Base-by-base conservation (phyloP, 2,113 vertebrate genomes). In the Oryzias celebensis region DNA sequence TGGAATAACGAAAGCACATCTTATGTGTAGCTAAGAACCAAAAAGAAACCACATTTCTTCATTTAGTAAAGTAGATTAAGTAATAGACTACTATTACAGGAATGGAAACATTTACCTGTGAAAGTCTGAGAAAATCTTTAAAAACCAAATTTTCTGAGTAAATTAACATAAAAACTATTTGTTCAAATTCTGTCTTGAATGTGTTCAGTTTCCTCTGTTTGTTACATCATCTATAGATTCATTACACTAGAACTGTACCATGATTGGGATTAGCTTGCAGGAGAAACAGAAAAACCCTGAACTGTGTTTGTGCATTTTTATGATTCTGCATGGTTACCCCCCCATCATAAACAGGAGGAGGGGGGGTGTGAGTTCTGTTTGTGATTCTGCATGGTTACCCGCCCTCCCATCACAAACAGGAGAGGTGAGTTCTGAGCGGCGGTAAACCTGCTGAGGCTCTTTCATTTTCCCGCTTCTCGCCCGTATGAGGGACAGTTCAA, bases 401-500 rank as follows among this genome's bases (percentile, higher is more conserved):
- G 63, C 70, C 73, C 56, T 63, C 62, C 82, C 82, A 83, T 87
- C 85, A 82, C 66, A 80, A 71, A 78, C 66, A 59, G 46, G 68
- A 80, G 53, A 69, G 65, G 72, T 87, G 84, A 86, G 82, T 87
- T 85, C 80, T 90, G 87, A 89, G 88, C 83, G 84, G 80, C 84
- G 85, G 85, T 85, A 87, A 88, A 89, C 84, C 88, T 83, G 82
- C 88, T 75, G 88, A 86, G 87, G 82, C 82, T 90, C 84, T 87
- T 87, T 87, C 82, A 89, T 90, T 90, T 77, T 79, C 85, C 82
- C 80, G 68, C 75, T 86, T 80, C 88, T 84, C 85, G 78, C 47
- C 74, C 53, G 80, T 85, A 82, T 86, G 87, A 89, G 81, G 81
- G 78, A 83, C 78, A 75, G 90, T 92, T 92, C 90, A 92, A 90